phyloP scores from a whole-genome alignment of 1,140 invertebrate species.

The Drosophila murphyi region DNA sequence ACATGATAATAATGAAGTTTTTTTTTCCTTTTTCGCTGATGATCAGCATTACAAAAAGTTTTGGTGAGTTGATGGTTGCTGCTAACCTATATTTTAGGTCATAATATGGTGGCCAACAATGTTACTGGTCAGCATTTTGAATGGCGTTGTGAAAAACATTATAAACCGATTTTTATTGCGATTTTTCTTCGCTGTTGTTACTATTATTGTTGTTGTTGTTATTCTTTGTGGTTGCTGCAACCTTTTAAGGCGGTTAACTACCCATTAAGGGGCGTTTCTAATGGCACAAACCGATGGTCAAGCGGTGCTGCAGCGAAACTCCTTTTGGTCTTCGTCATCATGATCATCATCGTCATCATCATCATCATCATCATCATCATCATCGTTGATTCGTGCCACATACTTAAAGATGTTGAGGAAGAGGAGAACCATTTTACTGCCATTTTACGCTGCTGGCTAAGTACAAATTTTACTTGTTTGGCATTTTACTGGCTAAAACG shows the following conservation, averaged over 20 bases:
- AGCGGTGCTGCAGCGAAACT: constrained; percentile 42
- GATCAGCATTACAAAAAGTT: constrained; percentile 48
- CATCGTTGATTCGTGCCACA: constrained; percentile 59
- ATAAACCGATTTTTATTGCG: constrained; percentile 81
- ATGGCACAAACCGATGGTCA: constrained; percentile 61
- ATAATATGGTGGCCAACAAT: constrained; percentile 49
- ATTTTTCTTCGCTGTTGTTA: constrained; percentile 23
- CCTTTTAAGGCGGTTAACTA: constrained; percentile 80
- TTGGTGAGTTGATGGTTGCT: constrained; percentile 23
- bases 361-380: constrained; percentile 52
- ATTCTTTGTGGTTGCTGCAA: constrained; percentile 37
- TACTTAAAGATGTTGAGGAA: constrained; percentile 52
- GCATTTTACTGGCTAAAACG: constrained; percentile 45
- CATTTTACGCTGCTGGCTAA: constrained; percentile 72
- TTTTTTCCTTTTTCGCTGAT: constrained; percentile 30
- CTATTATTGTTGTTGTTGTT: constrained; percentile 18
- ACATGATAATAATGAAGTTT: constrained; percentile 42
- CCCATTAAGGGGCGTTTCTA: constrained; percentile 81
- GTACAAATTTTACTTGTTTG: constrained; percentile 65
- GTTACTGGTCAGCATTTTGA: constrained; percentile 55
- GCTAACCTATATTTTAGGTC: constrained; percentile 77
- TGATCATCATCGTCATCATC: constrained; percentile 34
- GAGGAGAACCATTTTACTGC: constrained; percentile 66
- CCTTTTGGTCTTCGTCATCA: constrained; percentile 57
- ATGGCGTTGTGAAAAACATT: constrained; percentile 82